Percentiles rank a stretch among this genome's conserved stretches.
These are phyloP conservation scores for Tortrix viridana DNA, from an alignment of 2,888 invertebrate species.

Conservation along the genomic window DNA sequence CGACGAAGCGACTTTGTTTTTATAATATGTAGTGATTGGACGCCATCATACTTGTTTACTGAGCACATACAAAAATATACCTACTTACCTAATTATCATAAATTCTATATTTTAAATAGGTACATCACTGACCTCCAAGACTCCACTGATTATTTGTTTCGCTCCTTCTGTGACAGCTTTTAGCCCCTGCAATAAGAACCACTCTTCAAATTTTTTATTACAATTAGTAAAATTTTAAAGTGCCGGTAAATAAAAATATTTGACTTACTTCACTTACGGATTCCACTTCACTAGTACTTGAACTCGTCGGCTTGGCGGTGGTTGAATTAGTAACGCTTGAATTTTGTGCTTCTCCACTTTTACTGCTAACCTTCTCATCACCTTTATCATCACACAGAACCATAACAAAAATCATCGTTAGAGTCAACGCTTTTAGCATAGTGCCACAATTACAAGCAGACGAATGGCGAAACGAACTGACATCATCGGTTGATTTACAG, in stretches of 20 bases:
- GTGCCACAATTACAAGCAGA: conserved; percentile 9
- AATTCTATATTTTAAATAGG: too few species aligned
- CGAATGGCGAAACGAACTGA: conserved; percentile 23
- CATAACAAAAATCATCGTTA: conserved; percentile 15
- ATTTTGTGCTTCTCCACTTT: conserved; percentile 6
- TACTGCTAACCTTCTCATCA: conserved; percentile 16
- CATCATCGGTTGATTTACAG: conserved; percentile 27
- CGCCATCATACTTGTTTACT: too few species aligned
- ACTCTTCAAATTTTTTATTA: background rate
- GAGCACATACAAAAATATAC: too few species aligned
- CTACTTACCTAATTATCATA: too few species aligned
- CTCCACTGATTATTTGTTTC: conserved; percentile 24
- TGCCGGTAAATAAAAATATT: background rate
- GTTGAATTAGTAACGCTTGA: background rate
- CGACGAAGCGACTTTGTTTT: too few species aligned
- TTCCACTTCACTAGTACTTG: background rate
- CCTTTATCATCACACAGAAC: conserved; percentile 22
- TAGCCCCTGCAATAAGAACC: conserved; percentile 18
- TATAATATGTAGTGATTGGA: too few species aligned
- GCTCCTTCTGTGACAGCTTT: conserved; percentile 23
- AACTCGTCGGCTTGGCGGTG: background rate
- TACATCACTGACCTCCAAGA: conserved; percentile 21
- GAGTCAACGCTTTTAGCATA: conserved; percentile 27
- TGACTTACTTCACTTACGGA: conserved; percentile 29
- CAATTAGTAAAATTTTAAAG: background rate